Evolutionary conservation across 30 jellyfish, hydroid and myxozoan species (phyloP), one percentile per base, ranked within the genome.

Genomic region (Pseudorhiza aurosa): DNA sequence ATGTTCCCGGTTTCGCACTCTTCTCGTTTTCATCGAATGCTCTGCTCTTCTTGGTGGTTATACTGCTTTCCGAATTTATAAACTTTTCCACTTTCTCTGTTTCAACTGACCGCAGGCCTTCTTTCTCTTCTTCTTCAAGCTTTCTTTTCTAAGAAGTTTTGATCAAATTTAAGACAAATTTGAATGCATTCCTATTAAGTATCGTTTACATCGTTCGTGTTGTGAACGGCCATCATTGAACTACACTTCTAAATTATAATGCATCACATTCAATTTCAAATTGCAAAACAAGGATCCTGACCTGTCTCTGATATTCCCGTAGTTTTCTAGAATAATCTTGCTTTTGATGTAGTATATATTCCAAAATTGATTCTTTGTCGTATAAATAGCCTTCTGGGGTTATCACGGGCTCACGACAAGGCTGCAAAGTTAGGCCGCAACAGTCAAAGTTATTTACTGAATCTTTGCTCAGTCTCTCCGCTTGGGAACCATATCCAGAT

Each of bases 401-500:
- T 26, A 95, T 90, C 5, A 95, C 94, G 0, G 99, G 99, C 49
- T 88, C 97, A 42, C 87, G 85, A 75, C 99, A 95, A 11, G 97
- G 96, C 58, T 95, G 99, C 35, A 87, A 50, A 39, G 99, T 88
- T 74, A 95, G 93, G 76, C 95, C 85, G 46, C 99, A 95, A 35
- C 97, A 88, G 58, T 95, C 99, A 43, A 95, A 84, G 24, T 78
- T 92, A 32, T 88, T 88, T n/a, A 88, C 85, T 39, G 99, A 78
- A 68, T 95, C 97, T 88, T 89, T 89, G 68, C 96, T 72, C n/a
- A 88, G 57, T 70, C 99, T 43, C 40, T 92, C 84, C 17, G 83
- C 39, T 31, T 80, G 93, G 0, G 99, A 87, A 25, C 99, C 99
- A 87, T 89, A 95, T 8, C 99, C 99, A 0, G 99, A 95, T 53